Base-by-base conservation (phyloP, 2,797 vertebrate genomes). In the Epinephelus coioides region DNA sequence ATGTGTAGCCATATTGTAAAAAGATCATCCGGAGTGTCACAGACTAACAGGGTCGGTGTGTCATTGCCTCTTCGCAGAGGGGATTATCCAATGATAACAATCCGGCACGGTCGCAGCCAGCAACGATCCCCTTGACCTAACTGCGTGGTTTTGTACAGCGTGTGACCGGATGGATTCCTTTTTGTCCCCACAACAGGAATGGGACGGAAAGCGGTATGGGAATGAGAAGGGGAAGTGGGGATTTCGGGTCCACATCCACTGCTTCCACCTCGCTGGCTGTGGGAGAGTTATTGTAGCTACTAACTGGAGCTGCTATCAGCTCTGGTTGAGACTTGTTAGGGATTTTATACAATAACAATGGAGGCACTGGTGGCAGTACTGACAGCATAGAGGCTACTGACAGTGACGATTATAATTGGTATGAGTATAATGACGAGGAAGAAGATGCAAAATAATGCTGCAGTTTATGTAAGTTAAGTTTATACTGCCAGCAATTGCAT, bases 111-210 rank as follows among this genome's bases (percentile, higher is more conserved):
- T 82, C 44, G 44, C 81, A 86, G 87, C 79, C 79, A 76, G 77
- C 78, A 56, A 67, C 86, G 77, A 78, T 86, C 80, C 89, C 78
- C 76, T 77, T 46, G 75, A 85, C 86, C 92, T 77, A 55, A 77
- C 87, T 63, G 78, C 64, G 57, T 73, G 84, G 65, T 83, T 91
- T 73, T 88, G 89, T 88, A 87, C 91, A 94, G 91, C 88, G 92
- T 94, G 94, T 90, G 94, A 94, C 92, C 92, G 94, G 94, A 94
- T 88, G 89, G 89, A 76, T 81, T 85, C 78, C 76, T 87, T 84
- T 92, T 84, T 92, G 85, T 91, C 88, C 85, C 85, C 54, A 76
- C 79, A 73, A 88, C 78, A 87, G 87, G 89, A 91, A 87, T 86
- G 91, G 74, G 78, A 77, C 54, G 43, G 87, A 69, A 55, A 69